Percentiles rank a stretch among this genome's conserved stretches.
These are phyloP conservation scores for Rhinophrynus dorsalis DNA, from an alignment of 2,797 vertebrate genomes.

Conservation along the genomic window DNA sequence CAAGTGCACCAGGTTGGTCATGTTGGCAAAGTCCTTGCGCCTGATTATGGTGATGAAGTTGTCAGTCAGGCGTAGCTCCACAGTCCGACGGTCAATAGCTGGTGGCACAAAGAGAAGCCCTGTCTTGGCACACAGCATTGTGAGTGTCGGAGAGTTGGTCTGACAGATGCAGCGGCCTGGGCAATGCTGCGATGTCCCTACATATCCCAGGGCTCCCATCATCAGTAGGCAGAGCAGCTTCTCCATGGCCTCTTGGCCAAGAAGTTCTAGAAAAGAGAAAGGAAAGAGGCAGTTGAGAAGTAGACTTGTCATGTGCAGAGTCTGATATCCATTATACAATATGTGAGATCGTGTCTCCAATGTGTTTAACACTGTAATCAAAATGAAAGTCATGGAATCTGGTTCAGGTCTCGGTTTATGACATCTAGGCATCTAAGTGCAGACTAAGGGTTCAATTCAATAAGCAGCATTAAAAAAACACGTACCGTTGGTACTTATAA, in stretches of 20 bases:
- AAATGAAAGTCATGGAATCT: too few species aligned
- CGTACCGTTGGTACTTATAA: too few species aligned
- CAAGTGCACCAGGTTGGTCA: conserved; percentile 93
- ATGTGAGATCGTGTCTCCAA: too few species aligned
- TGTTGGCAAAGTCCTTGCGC: conserved; percentile 90
- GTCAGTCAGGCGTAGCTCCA: conserved; percentile 91
- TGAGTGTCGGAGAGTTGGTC: conserved; percentile 87
- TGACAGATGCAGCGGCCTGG: conserved; percentile 94
- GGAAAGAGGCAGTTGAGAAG: conserved; percentile 21
- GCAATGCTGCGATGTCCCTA: conserved; percentile 80
- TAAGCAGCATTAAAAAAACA: too few species aligned
- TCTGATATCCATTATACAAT: too few species aligned
- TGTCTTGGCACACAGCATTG: conserved; percentile 90
- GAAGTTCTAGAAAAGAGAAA: conserved; percentile 57
- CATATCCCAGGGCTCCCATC: conserved; percentile 70
- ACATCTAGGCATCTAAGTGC: too few species aligned
- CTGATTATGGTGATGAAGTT: conserved; percentile 93
- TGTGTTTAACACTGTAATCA: too few species aligned
- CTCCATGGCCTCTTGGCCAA: conserved; percentile 74
- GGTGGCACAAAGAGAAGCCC: conserved; percentile 92
- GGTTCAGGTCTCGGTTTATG: too few species aligned
- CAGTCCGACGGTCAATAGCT: conserved; percentile 88
- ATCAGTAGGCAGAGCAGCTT: conserved; percentile 79
- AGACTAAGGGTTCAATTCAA: too few species aligned
- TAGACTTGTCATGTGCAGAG: too few species aligned